A percentile compares a stretch with the other conserved stretches of the same genome.
Conservation (phyloP, 1,140 invertebrate species). For the Aphidius gifuensis region DNA sequence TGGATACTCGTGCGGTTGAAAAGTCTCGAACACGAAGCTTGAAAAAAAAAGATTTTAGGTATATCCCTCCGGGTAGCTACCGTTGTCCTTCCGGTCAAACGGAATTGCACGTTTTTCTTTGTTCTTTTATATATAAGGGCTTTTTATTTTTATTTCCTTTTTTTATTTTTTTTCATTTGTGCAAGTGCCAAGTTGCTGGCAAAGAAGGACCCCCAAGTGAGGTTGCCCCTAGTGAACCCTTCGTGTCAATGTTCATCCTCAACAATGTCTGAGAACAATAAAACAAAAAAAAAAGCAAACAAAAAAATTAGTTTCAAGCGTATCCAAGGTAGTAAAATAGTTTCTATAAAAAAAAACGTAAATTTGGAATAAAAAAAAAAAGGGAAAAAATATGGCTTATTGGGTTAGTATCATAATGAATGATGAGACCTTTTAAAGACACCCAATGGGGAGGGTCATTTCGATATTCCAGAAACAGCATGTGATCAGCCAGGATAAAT, state of each 20-base stretch:
- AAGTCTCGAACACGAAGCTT: slow-evolving; percentile 2
- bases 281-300: too few relatives aligned
- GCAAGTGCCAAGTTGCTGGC: background rate
- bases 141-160: slow-evolving; percentile 6
- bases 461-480: background rate
- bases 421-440: background rate
- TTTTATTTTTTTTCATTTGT: background rate
- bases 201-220: background rate
- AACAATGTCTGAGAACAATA: too few relatives aligned
- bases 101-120: slow-evolving; percentile 12
- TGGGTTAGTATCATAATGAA: too few relatives aligned
- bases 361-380: too few relatives aligned
- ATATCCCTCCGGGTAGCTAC: background rate
- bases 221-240: too few relatives aligned
- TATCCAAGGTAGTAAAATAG: too few relatives aligned
- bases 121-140: background rate
- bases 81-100: slow-evolving; percentile 6
- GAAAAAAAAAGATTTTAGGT: background rate
- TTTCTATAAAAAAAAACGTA: too few relatives aligned
- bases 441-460: background rate
- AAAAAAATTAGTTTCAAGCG: too few relatives aligned
- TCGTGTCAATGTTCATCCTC: too few relatives aligned
- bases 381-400: too few relatives aligned
- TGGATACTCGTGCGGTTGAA: slow-evolving; percentile 23
- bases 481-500: background rate